Evolutionary conservation across 2,888 invertebrate species (phyloP).

Genomic region (Hemaris fuciformis): DNA sequence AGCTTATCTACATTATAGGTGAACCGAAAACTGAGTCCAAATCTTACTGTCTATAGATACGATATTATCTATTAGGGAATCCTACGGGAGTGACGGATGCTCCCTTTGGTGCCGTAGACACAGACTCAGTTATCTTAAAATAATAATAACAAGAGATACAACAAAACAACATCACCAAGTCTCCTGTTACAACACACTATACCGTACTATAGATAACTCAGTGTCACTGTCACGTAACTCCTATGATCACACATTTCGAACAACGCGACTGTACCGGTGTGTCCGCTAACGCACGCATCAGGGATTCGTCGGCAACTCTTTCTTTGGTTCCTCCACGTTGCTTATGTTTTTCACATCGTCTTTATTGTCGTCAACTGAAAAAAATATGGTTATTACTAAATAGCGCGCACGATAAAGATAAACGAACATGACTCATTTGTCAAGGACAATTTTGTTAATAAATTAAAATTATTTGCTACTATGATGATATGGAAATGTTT

Average conservation of each 20-base stretch:
- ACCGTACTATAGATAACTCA: background rate
- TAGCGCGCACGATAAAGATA: no score
- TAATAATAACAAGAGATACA: background rate
- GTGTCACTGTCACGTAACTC: background rate
- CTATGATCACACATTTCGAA: background rate
- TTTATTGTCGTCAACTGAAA: slow-evolving; percentile 84
- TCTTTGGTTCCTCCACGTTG: slow-evolving; percentile 85
- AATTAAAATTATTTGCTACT: no score
- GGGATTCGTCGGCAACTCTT: slow-evolving; percentile 84
- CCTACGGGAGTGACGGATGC: background rate
- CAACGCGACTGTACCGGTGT: background rate
- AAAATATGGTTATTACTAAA: background rate
- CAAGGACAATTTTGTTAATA: no score
- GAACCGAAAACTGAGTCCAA: background rate
- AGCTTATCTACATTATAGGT: background rate
- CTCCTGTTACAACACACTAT: background rate
- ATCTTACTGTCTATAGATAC: background rate
- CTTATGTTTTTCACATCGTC: slow-evolving; percentile 81
- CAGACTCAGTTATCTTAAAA: background rate
- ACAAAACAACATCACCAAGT: background rate
- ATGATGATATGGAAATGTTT: background rate
- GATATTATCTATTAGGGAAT: background rate
- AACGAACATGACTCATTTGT: no score
- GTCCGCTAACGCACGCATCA: slow-evolving; percentile 65
- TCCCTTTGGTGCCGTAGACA: background rate